Percentiles rank a stretch among this genome's conserved stretches.
Evolutionary conservation across 2,888 invertebrate species (phyloP).

Genomic region (Holacanthella duospinosa): DNA sequence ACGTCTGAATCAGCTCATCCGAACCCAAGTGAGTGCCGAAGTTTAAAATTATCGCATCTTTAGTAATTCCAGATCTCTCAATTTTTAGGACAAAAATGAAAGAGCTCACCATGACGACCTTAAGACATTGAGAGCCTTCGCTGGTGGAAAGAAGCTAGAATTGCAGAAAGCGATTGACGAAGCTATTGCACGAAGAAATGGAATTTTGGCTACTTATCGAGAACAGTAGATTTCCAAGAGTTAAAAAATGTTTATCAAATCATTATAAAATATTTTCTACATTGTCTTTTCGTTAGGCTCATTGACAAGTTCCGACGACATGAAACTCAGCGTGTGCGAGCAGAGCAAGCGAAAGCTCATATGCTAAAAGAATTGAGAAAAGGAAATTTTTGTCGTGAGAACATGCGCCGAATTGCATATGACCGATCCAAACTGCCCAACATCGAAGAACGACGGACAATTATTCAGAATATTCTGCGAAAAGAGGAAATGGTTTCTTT

Average conservation of each 20-base stretch:
- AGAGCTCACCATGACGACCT: no score
- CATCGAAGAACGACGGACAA: background rate
- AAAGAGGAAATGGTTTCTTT: background rate
- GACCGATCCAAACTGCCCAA: background rate
- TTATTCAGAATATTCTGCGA: background rate
- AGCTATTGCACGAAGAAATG: background rate
- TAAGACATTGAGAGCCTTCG: no score
- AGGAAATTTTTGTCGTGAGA: background rate
- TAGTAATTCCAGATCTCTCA: no score
- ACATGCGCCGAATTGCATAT: background rate
- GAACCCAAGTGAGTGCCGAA: background rate
- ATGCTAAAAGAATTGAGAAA: background rate
- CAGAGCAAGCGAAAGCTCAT: background rate
- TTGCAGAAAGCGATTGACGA: background rate
- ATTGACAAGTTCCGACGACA: background rate
- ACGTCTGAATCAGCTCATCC: background rate
- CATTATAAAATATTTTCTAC: no score
- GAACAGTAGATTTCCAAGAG: no score
- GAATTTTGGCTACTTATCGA: no score
- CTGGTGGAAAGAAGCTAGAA: background rate
- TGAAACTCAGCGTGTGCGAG: background rate
- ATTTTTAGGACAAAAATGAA: no score
- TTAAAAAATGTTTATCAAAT: no score
- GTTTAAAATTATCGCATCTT: no score
- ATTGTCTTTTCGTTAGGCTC: no score